phyloP scores from a whole-genome alignment of 2,888 invertebrate species.

The Salpingus planirostris region DNA sequence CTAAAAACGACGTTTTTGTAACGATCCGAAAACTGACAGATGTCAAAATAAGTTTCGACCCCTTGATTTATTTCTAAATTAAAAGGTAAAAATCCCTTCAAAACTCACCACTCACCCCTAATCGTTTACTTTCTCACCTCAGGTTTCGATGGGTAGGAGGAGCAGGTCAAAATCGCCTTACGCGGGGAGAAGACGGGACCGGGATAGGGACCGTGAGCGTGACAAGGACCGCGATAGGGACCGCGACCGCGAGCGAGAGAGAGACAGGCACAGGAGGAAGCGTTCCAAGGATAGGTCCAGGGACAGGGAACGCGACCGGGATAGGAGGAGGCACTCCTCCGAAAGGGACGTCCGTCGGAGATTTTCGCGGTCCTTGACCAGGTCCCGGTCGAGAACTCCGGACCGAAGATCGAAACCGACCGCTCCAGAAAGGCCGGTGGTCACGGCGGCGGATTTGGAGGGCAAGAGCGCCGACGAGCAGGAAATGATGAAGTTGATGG shows the following conservation, averaged over 20 bases:
- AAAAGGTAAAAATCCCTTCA: too few species aligned
- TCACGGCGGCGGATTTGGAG: constrained; percentile 77
- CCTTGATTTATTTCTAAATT: too few species aligned
- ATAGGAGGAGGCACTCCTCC: constrained; percentile 30
- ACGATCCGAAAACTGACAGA: too few species aligned
- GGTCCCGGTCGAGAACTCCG: constrained; percentile 32
- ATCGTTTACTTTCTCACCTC: constrained; percentile 11
- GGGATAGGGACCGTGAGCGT: constrained; percentile 43
- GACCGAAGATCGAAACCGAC: constrained; percentile 29
- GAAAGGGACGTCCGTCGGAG: constrained; percentile 41
- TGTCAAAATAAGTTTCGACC: too few species aligned
- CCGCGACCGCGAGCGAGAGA: constrained; percentile 44
- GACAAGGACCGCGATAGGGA: constrained; percentile 40
- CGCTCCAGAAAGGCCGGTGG: constrained; percentile 51
- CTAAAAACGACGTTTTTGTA: constrained; percentile 38
- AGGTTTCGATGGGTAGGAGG: constrained; percentile 50
- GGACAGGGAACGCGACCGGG: constrained; percentile 39
- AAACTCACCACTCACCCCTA: too few species aligned
- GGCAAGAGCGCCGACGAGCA: constrained; percentile 87
- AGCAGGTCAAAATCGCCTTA: constrained; percentile 45
- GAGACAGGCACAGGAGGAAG: constrained; percentile 39
- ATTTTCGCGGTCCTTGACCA: constrained; percentile 33
- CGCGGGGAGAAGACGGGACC: constrained; percentile 44
- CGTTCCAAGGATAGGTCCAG: constrained; percentile 36
- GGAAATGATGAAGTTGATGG: constrained; percentile 95